Percentiles rank a stretch among this genome's conserved stretches.
Conservation (phyloP, 2,797 vertebrate species). For the Channa striata region DNA sequence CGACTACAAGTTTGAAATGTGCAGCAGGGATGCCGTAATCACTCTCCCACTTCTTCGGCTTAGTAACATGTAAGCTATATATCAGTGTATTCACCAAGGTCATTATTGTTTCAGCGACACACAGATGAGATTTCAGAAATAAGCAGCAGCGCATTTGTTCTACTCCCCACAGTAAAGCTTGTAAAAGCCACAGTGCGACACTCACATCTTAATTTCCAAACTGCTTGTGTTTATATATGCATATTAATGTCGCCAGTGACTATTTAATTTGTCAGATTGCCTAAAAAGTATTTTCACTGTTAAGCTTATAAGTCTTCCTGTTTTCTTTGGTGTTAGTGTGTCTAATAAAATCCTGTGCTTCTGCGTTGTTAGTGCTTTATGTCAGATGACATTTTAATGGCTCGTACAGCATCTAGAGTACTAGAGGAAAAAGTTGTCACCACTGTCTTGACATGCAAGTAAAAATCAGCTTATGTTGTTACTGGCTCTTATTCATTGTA, state of each 20-base stretch:
- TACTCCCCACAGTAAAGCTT: neutral
- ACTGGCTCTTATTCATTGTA: neutral
- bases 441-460: neutral
- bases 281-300: conserved; percentile 12
- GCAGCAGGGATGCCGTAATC: conserved; percentile 36
- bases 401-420: conserved; percentile 4
- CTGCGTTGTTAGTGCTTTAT: conserved; percentile 9
- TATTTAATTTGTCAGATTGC: conserved; percentile 28
- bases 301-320: conserved; percentile 9
- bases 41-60: conserved; percentile 36
- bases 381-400: conserved; percentile 47
- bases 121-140: conserved; percentile 19
- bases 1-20: conserved; percentile 55
- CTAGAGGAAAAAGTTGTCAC: neutral
- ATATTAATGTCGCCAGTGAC: conserved; percentile 11
- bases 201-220: conserved; percentile 16
- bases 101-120: conserved; percentile 32
- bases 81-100: conserved; percentile 52
- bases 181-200: conserved; percentile 10
- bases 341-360: conserved; percentile 18
- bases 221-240: neutral
- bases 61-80: conserved; percentile 35
- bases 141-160: conserved; percentile 14
- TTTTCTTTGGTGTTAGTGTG: conserved; percentile 24
- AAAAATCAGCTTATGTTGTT: conserved; percentile 9